A percentile compares a stretch with the other conserved stretches of the same genome.
These are phyloP conservation scores for Steatornis caripensis DNA, from an alignment of 2,113 vertebrate species.

Conservation along the genomic window DNA sequence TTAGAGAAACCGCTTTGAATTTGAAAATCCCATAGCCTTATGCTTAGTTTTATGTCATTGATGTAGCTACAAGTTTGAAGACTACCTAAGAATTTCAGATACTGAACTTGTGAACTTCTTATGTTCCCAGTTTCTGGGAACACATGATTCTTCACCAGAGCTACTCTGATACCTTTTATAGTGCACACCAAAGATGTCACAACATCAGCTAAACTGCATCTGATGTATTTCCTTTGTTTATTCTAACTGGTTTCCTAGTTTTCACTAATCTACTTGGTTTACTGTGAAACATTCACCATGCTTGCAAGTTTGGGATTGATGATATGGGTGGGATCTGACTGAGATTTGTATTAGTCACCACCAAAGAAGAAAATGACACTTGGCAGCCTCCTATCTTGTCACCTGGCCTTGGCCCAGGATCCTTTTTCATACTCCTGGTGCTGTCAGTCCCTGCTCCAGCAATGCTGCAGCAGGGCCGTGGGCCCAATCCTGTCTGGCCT, in stretches of 20 bases:
- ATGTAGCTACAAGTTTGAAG: background rate
- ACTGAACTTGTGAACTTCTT: background rate
- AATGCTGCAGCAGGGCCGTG: accelerated
- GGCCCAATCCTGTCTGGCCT: background rate
- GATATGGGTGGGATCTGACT: background rate
- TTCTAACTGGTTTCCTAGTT: background rate
- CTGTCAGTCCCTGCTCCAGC: background rate
- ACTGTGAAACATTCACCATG: background rate
- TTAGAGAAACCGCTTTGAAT: background rate
- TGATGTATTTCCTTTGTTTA: background rate
- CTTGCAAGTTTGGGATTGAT: background rate
- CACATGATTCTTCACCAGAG: background rate
- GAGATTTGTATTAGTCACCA: background rate
- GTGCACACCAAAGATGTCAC: background rate
- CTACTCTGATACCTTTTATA: background rate
- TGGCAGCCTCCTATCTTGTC: background rate
- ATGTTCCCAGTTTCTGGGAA: background rate
- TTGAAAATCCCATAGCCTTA: background rate
- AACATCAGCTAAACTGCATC: background rate
- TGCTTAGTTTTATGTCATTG: too few relatives aligned
- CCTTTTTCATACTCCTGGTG: accelerated
- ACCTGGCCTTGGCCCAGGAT: background rate
- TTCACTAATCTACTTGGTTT: background rate
- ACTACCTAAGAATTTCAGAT: background rate
- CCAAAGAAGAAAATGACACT: background rate